Percentiles rank a stretch among this genome's conserved stretches.
Evolutionary conservation across 2,113 vertebrate genomes (phyloP).

Genomic region (Muntiacus muntjak): DNA sequence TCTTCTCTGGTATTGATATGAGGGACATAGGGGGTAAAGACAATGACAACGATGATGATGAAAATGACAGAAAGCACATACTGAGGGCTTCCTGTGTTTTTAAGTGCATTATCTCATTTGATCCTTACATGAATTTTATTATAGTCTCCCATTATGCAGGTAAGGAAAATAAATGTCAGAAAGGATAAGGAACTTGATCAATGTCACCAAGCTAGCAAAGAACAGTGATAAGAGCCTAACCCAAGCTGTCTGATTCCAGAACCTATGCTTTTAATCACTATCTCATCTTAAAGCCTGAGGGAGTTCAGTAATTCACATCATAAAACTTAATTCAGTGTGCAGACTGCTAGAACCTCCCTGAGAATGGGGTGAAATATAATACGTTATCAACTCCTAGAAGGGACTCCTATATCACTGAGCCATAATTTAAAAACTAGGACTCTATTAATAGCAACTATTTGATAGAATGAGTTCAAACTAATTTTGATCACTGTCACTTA

Average conservation of each 20-base stretch:
- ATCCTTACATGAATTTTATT: not conserved
- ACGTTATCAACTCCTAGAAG: not conserved
- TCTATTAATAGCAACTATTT: not conserved
- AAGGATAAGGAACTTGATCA: not conserved
- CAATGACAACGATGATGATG: too few species aligned
- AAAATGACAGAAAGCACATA: rapidly evolving
- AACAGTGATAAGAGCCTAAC: not conserved
- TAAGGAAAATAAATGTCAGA: not conserved
- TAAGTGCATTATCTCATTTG: not conserved
- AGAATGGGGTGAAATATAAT: not conserved
- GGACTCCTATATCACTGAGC: not conserved
- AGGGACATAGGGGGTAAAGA: not conserved
- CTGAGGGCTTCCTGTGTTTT: not conserved
- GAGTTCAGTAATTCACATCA: not conserved
- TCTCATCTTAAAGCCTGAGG: not conserved
- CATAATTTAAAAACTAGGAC: not conserved
- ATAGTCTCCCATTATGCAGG: not conserved
- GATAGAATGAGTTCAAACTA: not conserved
- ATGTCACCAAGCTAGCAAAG: not conserved
- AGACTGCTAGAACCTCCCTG: not conserved
- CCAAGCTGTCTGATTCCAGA: not conserved
- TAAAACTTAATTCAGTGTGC: not conserved
- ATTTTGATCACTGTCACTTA: not conserved
- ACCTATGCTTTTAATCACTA: not conserved
- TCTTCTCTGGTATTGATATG: not conserved